Evolutionary conservation across 1,140 invertebrate genomes (phyloP), one percentile per base, ranked within the genome.

Genomic region (Anthonomus grandis): DNA sequence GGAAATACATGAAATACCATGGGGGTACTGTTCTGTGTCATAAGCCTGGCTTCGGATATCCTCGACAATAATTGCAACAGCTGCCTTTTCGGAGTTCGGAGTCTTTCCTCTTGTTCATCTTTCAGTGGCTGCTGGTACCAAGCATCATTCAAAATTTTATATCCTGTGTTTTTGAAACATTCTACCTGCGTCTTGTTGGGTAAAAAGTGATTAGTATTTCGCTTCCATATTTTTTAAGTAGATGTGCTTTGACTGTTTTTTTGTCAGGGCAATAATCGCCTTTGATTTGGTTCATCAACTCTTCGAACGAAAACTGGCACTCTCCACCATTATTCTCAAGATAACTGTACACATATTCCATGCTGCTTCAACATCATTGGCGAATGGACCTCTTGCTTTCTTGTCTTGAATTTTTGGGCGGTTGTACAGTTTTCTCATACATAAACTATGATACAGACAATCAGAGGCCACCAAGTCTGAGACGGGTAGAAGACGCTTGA

Each of bases 401-500:
- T 54, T 48, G 6, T 48, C 41, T 48, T 54, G 41, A 54, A 23
- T 46, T 54, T 54, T 51, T 44, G 49, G 52, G 6, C 6, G 52
- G 46, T 46, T 54, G 39, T 54, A 21, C 18, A 54, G 17, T 54
- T 54, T 45, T 38, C 17, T 54, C 52, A 54, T 54, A 2, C 19
- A 41, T 17, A 52, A 52, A 19, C 34, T 41, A 25, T 27, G 52
- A 46, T 45, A 54, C 13, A 45, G 52, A 46, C 52, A 48, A 46
- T 54, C 52, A 54, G 24, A 47, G 23, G 52, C 41, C 41, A 54
- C 52, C 42, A 54, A 46, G 24, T 54, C 27, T 24, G 41, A 48
- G 10, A 54, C 39, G 17, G 25, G 41, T 25, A 27, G 19, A 54
- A 54, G 19, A 54, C 27, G 52, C 3, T 53, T 53, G 4, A 54